Percentiles rank a stretch among this genome's conserved stretches.
phyloP scores from a whole-genome alignment of 2,113 vertebrate genomes.

The Rhinogobius similis region DNA sequence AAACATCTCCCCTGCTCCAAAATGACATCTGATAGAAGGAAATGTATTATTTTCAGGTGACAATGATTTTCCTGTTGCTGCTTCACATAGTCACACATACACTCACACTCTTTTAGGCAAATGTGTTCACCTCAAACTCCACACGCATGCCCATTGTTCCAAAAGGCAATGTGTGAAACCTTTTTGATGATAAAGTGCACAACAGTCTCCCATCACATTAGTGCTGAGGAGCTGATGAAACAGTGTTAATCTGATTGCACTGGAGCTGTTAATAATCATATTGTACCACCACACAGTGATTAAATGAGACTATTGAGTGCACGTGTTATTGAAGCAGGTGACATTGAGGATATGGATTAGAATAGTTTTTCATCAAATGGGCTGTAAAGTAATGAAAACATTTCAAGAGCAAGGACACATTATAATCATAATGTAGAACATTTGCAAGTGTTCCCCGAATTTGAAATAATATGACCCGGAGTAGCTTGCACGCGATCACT shows the following conservation, averaged over 20 bases:
- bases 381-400: not conserved
- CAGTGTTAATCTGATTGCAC: constrained; percentile 33
- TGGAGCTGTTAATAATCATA: constrained; percentile 39
- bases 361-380: not conserved
- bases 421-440: not conserved
- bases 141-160: constrained; percentile 14
- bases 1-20: constrained; percentile 50
- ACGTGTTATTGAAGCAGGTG: constrained; percentile 11
- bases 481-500: not conserved
- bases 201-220: constrained; percentile 31
- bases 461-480: not conserved
- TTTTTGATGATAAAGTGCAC: constrained; percentile 18
- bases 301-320: constrained; percentile 29
- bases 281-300: constrained; percentile 30
- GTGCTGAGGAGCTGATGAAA: constrained; percentile 30
- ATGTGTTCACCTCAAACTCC: constrained; percentile 2
- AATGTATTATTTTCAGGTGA: constrained; percentile 37
- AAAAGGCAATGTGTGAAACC: constrained; percentile 15
- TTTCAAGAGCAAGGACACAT: constrained; percentile 3
- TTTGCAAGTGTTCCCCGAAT: not conserved
- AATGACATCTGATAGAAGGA: constrained; percentile 58
- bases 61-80: constrained; percentile 34
- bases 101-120: not conserved
- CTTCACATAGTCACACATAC: constrained; percentile 15
- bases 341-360: constrained; percentile 3